phyloP scores from a whole-genome alignment of 2,113 vertebrate genomes.

The Microcebus griseorufus region DNA sequence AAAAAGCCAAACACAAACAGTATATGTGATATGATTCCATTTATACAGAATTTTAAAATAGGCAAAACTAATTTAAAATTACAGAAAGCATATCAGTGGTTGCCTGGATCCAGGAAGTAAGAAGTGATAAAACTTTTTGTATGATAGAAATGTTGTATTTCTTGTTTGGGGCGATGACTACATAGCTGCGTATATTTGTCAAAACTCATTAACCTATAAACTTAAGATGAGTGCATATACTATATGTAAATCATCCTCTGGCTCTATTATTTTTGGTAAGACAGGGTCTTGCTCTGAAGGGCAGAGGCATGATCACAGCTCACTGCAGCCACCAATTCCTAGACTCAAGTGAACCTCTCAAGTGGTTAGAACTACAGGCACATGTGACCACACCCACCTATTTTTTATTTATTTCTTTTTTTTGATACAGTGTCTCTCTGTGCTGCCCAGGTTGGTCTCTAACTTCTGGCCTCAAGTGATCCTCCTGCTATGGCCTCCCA shows the following conservation, averaged over 20 bases:
- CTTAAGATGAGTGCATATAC: not conserved
- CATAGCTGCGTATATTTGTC: not conserved
- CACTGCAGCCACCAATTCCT: no score
- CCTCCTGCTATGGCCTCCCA: no score
- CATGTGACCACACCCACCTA: no score
- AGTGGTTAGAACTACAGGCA: no score
- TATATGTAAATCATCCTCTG: not conserved
- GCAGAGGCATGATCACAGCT: no score
- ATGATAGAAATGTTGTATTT: not conserved
- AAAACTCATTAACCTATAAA: slow-evolving; percentile 34
- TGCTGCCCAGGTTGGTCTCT: no score
- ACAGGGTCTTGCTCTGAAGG: no score
- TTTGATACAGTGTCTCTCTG: no score
- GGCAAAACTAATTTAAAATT: not conserved
- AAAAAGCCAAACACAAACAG: not conserved
- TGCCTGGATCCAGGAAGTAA: not conserved
- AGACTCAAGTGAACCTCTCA: no score
- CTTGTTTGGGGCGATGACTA: not conserved
- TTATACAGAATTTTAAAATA: slow-evolving; percentile 22
- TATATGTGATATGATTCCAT: not conserved
- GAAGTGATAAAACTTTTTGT: not conserved
- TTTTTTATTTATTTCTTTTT: no score
- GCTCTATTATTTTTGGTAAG: no score
- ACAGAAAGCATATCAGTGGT: not conserved
- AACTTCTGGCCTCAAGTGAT: no score